Evolutionary conservation across 2,113 vertebrate species (phyloP), one percentile per base, ranked within the genome.

Genomic region (Otocyon megalotis): DNA sequence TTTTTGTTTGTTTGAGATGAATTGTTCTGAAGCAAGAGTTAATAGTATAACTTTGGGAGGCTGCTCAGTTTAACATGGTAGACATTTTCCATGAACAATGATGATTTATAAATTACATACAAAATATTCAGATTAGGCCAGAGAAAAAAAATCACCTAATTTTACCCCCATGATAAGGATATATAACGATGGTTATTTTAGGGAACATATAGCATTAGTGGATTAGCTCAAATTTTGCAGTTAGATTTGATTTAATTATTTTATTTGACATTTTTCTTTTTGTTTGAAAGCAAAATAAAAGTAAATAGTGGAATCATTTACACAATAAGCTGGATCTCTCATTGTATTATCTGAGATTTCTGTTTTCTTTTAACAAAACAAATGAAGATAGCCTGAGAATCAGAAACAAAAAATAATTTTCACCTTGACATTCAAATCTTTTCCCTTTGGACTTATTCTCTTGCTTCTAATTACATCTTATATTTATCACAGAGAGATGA

Each of bases 401-500:
- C 30, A 60, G 72, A 32, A 84, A 74, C 48, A 63, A 92, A 71
- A 22, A 0, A 69, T 28, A 8, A 84, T 87, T 96, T 91, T 93
- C 22, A 69, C 9, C 8, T 72, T 97, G 76, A 82, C 48, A 96
- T 60, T 94, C 5, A 65, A 90, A n/a, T 58, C 0, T 62, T 97
- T 97, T 95, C 69, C 32, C 86, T 82, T 90, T 79, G 26, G 83
- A 96, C 43, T 53, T 96, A 83, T 20, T 96, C 62, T 94, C 63
- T 81, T 48, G 69, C 12, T 94, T 92, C 96, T 93, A 94, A 93
- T 97, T 97, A 93, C 94, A 97, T 95, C 12, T 65, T 50, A 50
- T 54, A 82, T 93, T 97, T 97, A 95, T 98, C 62, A 93, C 74
- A 96, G 80, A 92, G 50, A 89, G 35, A 79, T 71, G 2, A 77